Conservation (phyloP, 2,888 invertebrate species). For the Corythucha ciliata region DNA sequence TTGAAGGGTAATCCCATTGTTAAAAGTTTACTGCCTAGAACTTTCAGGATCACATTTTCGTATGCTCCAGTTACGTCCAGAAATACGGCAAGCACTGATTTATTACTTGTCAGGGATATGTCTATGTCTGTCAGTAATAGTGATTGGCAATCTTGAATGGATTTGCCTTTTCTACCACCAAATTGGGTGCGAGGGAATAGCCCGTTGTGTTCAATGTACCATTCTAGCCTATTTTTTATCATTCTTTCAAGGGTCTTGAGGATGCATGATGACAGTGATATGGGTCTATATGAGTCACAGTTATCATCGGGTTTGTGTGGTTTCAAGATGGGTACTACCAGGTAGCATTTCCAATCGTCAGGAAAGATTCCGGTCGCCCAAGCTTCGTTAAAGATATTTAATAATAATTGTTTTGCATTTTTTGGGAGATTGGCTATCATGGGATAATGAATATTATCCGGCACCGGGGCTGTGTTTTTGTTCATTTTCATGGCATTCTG, state of each 20-base stretch:
- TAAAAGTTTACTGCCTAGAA: neutral
- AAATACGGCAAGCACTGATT: neutral
- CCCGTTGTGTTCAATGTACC: neutral
- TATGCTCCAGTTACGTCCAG: neutral
- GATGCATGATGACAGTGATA: neutral
- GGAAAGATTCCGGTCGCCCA: neutral
- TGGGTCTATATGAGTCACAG: neutral
- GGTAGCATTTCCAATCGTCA: neutral
- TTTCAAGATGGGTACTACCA: neutral
- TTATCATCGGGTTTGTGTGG: neutral
- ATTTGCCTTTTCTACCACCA: neutral
- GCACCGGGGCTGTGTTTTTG: neutral
- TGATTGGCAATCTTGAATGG: neutral
- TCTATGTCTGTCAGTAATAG: neutral
- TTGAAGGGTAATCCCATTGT: neutral
- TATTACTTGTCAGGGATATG: conserved; percentile 14
- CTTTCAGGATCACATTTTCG: neutral
- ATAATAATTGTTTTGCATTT: neutral
- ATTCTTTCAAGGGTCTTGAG: neutral
- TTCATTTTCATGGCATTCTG: neutral
- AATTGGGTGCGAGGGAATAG: neutral
- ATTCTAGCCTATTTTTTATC: neutral
- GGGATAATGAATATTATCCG: neutral
- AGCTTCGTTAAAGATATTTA: neutral
- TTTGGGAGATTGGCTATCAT: neutral